Evolutionary conservation across 2,888 invertebrate genomes (phyloP).

Genomic region (Apotomis capreana): DNA sequence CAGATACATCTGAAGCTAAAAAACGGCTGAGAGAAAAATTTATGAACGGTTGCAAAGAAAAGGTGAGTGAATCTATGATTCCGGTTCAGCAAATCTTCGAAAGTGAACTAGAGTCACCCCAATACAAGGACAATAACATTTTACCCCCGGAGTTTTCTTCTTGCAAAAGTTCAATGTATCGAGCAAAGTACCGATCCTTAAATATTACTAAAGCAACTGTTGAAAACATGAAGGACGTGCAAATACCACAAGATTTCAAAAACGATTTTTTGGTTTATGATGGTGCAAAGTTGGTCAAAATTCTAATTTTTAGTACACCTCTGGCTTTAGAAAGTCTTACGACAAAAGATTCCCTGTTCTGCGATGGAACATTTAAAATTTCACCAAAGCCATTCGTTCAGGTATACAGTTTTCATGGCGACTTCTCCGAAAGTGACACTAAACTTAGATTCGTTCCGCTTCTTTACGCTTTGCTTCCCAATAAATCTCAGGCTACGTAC

Average conservation of each 20-base stretch:
- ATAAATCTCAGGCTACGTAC: constrained; percentile 4
- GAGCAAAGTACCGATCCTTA: constrained; percentile 8
- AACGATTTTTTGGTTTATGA: constrained; percentile 4
- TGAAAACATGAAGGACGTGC: background rate
- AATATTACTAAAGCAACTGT: constrained; percentile 3
- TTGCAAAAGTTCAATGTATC: constrained; percentile 6
- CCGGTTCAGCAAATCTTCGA: constrained; percentile 9
- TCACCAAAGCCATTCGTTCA: constrained; percentile 5
- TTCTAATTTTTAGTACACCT: background rate
- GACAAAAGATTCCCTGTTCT: constrained; percentile 2
- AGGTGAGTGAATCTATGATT: constrained; percentile 7
- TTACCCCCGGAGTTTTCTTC: constrained; percentile 7
- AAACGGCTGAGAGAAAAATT: constrained; percentile 5
- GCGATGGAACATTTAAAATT: constrained; percentile 9
- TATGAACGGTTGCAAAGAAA: constrained; percentile 12
- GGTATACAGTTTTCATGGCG: constrained; percentile 2
- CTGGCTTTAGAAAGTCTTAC: background rate
- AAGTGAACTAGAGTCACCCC: constrained; percentile 2
- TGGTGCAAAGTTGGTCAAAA: too few relatives aligned
- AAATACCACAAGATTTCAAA: constrained; percentile 5
- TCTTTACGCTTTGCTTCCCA: constrained; percentile 5
- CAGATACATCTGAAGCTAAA: constrained; percentile 4
- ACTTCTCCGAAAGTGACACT: constrained; percentile 6
- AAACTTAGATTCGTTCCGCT: constrained; percentile 3
- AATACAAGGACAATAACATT: background rate